These are phyloP conservation scores for Tipula helvola DNA, from an alignment of 2,888 invertebrate genomes.

Conservation along the genomic window DNA sequence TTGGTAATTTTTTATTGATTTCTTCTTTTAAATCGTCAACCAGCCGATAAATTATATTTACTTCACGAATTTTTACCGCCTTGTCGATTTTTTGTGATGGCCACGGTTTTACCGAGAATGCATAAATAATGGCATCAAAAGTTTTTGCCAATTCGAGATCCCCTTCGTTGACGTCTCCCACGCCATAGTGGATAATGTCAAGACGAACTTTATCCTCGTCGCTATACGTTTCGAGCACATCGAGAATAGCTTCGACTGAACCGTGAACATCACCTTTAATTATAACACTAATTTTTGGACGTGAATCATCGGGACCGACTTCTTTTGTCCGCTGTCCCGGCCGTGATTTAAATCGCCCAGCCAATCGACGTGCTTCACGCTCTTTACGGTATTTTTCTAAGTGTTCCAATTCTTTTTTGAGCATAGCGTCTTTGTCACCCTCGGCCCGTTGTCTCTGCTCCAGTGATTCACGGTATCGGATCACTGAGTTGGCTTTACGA, in stretches of 20 bases:
- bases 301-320: slow-evolving; percentile 38
- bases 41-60: slow-evolving; percentile 87
- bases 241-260: slow-evolving; percentile 87
- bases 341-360: slow-evolving; percentile 45
- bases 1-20: slow-evolving; percentile 59
- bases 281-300: slow-evolving; percentile 45
- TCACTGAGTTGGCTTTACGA: slow-evolving; percentile 54
- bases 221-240: slow-evolving; percentile 78
- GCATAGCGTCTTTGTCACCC: slow-evolving; percentile 48
- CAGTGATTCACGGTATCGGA: slow-evolving; percentile 49
- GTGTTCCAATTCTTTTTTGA: slow-evolving; percentile 52
- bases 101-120: slow-evolving; percentile 64
- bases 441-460: slow-evolving; percentile 49
- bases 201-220: slow-evolving; percentile 58
- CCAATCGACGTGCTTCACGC: slow-evolving; percentile 44
- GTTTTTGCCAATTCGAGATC: slow-evolving; percentile 71
- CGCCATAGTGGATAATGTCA: slow-evolving; percentile 78
- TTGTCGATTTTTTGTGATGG: slow-evolving; percentile 28
- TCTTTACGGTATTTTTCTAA: slow-evolving; percentile 47
- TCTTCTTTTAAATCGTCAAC: slow-evolving; percentile 79
- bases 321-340: slow-evolving; percentile 49
- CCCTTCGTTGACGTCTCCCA: slow-evolving; percentile 71
- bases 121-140: slow-evolving; percentile 71
- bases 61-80: slow-evolving; percentile 48
- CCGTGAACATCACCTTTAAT: slow-evolving; percentile 89